A percentile compares a stretch with the other conserved stretches of the same genome.
Conservation (phyloP, 2,797 vertebrate species). For the Helarctos malayanus region DNA sequence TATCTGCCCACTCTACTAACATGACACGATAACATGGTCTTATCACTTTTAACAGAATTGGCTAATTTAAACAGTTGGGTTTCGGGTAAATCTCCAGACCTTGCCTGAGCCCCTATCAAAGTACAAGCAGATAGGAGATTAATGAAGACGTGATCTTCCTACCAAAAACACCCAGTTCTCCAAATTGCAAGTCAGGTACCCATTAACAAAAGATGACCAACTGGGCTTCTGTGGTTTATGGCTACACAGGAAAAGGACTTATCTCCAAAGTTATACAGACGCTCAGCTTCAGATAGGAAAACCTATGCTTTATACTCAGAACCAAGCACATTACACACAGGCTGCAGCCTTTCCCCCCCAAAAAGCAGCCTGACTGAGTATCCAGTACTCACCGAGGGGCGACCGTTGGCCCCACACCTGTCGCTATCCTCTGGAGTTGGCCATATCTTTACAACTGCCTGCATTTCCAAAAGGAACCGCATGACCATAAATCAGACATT, state of each 20-base stretch:
- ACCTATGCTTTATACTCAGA: not conserved
- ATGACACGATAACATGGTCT: not conserved
- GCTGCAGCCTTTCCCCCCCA: not conserved
- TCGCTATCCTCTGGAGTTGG: not conserved
- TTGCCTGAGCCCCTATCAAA: not conserved
- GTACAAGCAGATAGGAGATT: not conserved
- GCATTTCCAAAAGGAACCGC: not conserved
- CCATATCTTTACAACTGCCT: not conserved
- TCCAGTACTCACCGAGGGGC: not conserved
- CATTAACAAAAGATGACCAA: not conserved
- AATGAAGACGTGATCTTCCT: not conserved
- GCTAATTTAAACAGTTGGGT: not conserved
- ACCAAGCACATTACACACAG: not conserved
- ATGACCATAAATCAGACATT: too few species aligned
- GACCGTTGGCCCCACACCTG: not conserved
- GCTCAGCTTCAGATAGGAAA: constrained; percentile 11
- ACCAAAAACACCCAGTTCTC: not conserved
- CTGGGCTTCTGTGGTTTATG: not conserved
- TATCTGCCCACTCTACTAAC: not conserved
- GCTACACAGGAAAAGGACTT: not conserved
- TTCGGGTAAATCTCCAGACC: not conserved
- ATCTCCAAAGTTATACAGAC: not conserved
- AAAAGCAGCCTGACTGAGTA: not conserved
- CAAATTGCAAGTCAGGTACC: not conserved
- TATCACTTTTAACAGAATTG: not conserved